These are phyloP conservation scores for Oreochromis grahami DNA, from an alignment of 2,797 vertebrate species.

Conservation along the genomic window DNA sequence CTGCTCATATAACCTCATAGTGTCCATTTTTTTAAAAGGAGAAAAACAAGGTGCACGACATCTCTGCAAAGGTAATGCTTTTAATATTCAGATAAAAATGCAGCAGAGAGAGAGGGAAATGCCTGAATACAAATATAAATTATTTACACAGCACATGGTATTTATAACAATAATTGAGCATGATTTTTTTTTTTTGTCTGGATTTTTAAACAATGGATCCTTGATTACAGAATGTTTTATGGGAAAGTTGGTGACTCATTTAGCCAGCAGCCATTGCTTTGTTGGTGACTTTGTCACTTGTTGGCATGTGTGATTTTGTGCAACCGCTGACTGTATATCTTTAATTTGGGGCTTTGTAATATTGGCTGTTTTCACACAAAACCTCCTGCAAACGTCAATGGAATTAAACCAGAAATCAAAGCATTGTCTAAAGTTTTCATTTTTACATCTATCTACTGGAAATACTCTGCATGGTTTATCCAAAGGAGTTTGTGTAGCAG, in stretches of 20 bases:
- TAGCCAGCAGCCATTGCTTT: background rate
- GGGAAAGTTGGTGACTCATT: background rate
- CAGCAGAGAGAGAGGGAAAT: background rate
- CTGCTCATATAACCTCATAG: background rate
- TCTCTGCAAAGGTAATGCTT: background rate
- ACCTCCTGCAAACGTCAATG: fast-evolving
- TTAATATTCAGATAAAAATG: background rate
- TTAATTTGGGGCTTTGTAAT: background rate
- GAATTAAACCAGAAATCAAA: background rate
- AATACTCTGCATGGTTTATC: background rate
- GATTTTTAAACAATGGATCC: background rate
- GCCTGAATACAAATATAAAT: background rate
- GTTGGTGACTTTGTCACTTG: background rate
- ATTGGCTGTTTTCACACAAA: background rate
- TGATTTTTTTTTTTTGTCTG: background rate
- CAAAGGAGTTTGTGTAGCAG: background rate
- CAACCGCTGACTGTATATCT: background rate
- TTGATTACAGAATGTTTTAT: background rate
- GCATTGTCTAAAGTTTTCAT: background rate
- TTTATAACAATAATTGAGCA: background rate
- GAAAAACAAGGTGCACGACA: background rate
- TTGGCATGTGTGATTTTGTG: background rate
- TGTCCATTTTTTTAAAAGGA: fast-evolving
- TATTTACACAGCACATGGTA: background rate
- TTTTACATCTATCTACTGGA: background rate